These are phyloP conservation scores for Agrotis exclamationis DNA, from an alignment of 2,888 invertebrate genomes.

Conservation along the genomic window DNA sequence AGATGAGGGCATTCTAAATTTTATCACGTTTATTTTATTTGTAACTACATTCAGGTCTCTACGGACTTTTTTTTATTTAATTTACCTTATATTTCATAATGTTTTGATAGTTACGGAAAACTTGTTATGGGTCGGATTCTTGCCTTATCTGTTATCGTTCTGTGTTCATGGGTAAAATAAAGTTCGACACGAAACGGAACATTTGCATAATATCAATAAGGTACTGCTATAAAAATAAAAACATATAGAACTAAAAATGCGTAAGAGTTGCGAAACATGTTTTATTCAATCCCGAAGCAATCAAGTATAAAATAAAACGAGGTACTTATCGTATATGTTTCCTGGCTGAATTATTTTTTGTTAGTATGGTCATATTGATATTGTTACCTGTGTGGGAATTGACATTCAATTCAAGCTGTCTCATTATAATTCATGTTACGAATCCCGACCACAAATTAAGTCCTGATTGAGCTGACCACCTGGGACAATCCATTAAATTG, in stretches of 20 bases:
- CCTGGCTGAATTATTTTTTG: constrained; percentile 17
- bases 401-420: constrained; percentile 44
- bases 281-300: constrained; percentile 10
- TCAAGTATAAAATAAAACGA: constrained; percentile 30
- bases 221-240: constrained; percentile 27
- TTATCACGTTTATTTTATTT: constrained; percentile 14
- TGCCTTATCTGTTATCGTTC: background rate
- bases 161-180: background rate
- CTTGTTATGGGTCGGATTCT: background rate
- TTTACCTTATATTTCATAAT: background rate
- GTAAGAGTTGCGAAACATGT: constrained; percentile 40
- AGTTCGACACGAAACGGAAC: constrained; percentile 23
- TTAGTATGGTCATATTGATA: constrained; percentile 32
- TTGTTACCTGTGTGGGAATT: constrained; percentile 30
- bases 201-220: constrained; percentile 41
- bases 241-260: constrained; percentile 10
- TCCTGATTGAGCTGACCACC: constrained; percentile 45
- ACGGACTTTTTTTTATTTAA: background rate
- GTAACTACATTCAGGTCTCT: constrained; percentile 1
- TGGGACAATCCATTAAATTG: constrained; percentile 47
- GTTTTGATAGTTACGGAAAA: background rate
- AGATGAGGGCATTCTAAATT: constrained; percentile 35
- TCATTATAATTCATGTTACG: constrained; percentile 60
- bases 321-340: constrained; percentile 4
- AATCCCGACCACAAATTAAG: constrained; percentile 48